Conservation (phyloP, 2,113 vertebrate species). For the Mungos mungo region DNA sequence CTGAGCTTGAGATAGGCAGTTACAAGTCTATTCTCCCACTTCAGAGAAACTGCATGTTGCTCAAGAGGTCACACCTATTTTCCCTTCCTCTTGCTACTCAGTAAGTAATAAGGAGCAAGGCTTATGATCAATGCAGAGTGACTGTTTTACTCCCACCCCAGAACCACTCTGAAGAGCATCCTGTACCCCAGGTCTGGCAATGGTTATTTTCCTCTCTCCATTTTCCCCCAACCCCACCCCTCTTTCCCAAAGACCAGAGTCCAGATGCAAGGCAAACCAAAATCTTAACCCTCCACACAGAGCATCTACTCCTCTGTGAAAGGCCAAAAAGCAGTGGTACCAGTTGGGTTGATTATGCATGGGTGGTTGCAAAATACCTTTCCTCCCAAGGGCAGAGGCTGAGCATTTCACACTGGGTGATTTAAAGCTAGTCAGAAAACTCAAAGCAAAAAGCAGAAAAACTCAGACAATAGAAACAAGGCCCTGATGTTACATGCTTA, state of each 20-base stretch:
- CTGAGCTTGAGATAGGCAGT: not conserved
- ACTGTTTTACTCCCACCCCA: not conserved
- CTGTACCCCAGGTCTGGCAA: not conserved
- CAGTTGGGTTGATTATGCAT: not conserved
- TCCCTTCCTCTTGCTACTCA: not conserved
- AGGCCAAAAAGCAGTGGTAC: not conserved
- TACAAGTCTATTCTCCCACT: not conserved
- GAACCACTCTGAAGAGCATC: not conserved
- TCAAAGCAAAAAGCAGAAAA: not conserved
- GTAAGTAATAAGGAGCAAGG: not conserved
- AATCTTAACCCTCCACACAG: not conserved
- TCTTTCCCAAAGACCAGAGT: not conserved
- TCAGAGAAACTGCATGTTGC: not conserved
- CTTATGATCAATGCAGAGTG: not conserved
- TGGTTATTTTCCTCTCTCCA: not conserved
- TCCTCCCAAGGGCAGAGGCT: not conserved
- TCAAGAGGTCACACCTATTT: not conserved
- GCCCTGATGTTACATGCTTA: not conserved
- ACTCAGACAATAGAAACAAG: not conserved
- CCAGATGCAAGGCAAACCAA: not conserved
- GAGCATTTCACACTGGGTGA: not conserved
- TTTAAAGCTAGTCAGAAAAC: constrained; percentile 6
- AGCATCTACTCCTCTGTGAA: not conserved
- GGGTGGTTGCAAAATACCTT: not conserved
- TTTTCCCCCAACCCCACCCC: not conserved